These are phyloP conservation scores for Parnassius smintheus DNA, from an alignment of 2,888 invertebrate genomes.

Conservation along the genomic window DNA sequence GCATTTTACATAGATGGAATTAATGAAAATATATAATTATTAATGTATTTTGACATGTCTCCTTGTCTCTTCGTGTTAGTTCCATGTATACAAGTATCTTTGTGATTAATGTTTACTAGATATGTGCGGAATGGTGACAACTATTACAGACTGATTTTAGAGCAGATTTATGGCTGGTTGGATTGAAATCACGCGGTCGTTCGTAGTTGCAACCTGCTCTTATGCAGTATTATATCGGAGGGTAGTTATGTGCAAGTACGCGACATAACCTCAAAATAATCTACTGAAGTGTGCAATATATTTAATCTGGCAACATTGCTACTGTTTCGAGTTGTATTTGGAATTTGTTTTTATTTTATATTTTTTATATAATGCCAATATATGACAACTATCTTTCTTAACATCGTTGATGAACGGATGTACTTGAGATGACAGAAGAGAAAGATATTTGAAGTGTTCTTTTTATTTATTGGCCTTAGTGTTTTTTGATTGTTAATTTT, in stretches of 20 bases:
- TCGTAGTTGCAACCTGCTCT: constrained; percentile 44
- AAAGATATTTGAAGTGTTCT: not conserved
- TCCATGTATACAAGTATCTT: constrained; percentile 70
- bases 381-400: not conserved
- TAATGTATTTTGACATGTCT: constrained; percentile 64
- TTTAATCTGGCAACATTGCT: constrained; percentile 5
- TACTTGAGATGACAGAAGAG: not conserved
- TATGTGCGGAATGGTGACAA: constrained; percentile 53
- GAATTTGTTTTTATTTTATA: not conserved
- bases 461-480: not conserved
- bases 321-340: not conserved
- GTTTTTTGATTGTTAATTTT: constrained; percentile 8
- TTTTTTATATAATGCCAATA: not conserved
- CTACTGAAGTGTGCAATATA: constrained; percentile 12
- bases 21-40: constrained; percentile 30
- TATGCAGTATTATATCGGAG: constrained; percentile 58
- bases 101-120: constrained; percentile 69
- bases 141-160: constrained; percentile 67
- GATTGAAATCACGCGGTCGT: constrained; percentile 35
- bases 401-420: not conserved
- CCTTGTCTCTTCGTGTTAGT: constrained; percentile 64
- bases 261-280: constrained; percentile 17
- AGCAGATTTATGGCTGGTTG: constrained; percentile 49
- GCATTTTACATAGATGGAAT: constrained; percentile 51
- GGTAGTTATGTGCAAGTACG: constrained; percentile 45